A percentile compares a stretch with the other conserved stretches of the same genome.
phyloP scores from a whole-genome alignment of 2,113 vertebrate species.

The Thymallus thymallus region DNA sequence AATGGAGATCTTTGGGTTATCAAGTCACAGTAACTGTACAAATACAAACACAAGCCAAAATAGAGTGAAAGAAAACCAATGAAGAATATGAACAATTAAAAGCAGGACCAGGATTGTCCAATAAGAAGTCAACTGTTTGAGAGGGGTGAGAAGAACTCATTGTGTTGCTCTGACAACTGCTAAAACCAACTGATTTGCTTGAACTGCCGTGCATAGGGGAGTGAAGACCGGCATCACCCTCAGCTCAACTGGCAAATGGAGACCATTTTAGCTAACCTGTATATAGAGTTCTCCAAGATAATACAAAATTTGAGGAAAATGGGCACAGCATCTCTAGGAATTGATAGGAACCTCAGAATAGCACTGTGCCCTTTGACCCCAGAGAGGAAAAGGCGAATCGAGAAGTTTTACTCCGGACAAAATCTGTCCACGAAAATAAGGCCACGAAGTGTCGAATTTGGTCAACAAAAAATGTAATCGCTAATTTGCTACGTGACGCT shows the following conservation, averaged over 20 bases:
- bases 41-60: neutral
- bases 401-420: too few relatives aligned
- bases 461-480: too few relatives aligned
- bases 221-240: conserved; percentile 14
- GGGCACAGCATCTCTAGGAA: too few relatives aligned
- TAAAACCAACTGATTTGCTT: conserved; percentile 16
- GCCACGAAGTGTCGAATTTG: too few relatives aligned
- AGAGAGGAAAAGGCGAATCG: too few relatives aligned
- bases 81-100: conserved; percentile 16
- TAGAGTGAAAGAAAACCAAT: conserved; percentile 13
- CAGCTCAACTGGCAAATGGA: conserved; percentile 21
- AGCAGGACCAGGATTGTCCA: conserved; percentile 4
- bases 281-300: neutral
- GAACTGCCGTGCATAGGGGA: conserved; percentile 5
- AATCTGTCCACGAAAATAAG: too few relatives aligned
- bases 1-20: conserved; percentile 10
- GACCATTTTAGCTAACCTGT: conserved; percentile 10
- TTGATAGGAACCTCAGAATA: too few relatives aligned
- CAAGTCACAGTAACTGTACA: neutral
- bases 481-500: too few relatives aligned
- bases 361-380: too few relatives aligned
- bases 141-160: conserved; percentile 2
- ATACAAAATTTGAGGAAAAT: too few relatives aligned
- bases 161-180: conserved; percentile 20
- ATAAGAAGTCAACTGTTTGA: conserved; percentile 5